Percentiles rank a stretch among this genome's conserved stretches.
These are phyloP conservation scores for Metridium senile DNA, from an alignment of 92 coral and sea anemone genomes.

Conservation along the genomic window DNA sequence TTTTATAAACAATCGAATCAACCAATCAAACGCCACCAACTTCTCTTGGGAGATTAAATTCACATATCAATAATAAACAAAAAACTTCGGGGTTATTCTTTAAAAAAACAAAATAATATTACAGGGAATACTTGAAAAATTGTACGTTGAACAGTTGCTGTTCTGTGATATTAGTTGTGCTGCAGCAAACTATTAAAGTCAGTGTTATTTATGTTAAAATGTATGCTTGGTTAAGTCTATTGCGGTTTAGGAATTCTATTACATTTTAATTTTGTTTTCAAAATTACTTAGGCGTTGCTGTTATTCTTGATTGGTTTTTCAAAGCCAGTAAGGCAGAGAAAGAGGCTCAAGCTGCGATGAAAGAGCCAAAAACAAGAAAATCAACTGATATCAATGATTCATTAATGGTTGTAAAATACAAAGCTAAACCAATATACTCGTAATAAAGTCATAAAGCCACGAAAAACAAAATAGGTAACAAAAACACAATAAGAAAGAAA, in stretches of 20 bases:
- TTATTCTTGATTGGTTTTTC: not conserved
- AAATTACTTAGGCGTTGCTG: not conserved
- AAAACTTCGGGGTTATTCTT: not conserved
- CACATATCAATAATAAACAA: not conserved
- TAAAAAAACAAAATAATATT: too few species aligned
- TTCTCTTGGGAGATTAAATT: not conserved
- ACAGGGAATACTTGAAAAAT: too few species aligned
- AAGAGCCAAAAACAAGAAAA: too few species aligned
- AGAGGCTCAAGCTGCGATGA: not conserved
- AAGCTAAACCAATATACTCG: not conserved
- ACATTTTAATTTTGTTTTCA: not conserved
- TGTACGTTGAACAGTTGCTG: too few species aligned
- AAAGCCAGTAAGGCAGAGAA: not conserved
- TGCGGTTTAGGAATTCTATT: not conserved
- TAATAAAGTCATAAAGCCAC: not conserved
- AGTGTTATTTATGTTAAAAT: too few species aligned
- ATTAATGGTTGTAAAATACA: not conserved
- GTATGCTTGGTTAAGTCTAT: not conserved
- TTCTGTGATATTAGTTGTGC: too few species aligned
- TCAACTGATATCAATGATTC: not conserved
- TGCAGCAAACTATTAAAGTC: too few species aligned
- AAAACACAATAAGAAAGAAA: not conserved
- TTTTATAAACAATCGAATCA: not conserved
- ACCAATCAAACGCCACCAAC: not conserved
- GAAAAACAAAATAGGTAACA: not conserved